Evolutionary conservation across 1,140 invertebrate species (phyloP).

Genomic region (Bradysia coprophila): DNA sequence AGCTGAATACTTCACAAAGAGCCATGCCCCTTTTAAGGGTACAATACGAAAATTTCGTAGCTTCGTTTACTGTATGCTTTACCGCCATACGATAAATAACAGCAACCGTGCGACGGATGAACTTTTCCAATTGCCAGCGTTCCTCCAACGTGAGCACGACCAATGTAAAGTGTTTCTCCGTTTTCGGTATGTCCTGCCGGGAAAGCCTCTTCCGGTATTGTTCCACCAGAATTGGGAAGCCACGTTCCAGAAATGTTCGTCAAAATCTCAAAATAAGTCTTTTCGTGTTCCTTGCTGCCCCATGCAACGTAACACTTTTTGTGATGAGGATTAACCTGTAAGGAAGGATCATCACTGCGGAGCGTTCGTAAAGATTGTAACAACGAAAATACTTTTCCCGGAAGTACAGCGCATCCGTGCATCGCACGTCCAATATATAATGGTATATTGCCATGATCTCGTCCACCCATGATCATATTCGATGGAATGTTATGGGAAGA

Average conservation of each 20-base stretch:
- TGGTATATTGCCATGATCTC: no score
- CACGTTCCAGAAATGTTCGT: slow-evolving; percentile 30
- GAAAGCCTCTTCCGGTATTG: slow-evolving; percentile 43
- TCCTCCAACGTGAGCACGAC: background rate
- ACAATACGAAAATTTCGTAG: background rate
- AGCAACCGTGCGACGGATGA: background rate
- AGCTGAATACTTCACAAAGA: no score
- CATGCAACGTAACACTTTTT: slow-evolving; percentile 49
- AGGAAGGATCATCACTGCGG: no score
- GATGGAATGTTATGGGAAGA: no score
- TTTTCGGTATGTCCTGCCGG: slow-evolving; percentile 45
- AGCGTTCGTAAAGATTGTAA: no score
- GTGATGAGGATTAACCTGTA: no score
- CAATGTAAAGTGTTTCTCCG: background rate
- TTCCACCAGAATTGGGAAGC: slow-evolving; percentile 33
- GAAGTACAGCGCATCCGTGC: no score
- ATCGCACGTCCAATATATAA: no score
- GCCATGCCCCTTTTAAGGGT: no score
- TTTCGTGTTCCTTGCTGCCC: slow-evolving; percentile 50
- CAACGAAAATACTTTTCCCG: no score
- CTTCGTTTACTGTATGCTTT: background rate
- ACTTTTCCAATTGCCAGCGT: background rate
- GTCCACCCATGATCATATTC: no score
- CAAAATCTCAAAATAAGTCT: slow-evolving; percentile 44
- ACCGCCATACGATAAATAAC: background rate